Evolutionary conservation across 2,113 vertebrate genomes (phyloP).

Genomic region (Collichthys lucidus): DNA sequence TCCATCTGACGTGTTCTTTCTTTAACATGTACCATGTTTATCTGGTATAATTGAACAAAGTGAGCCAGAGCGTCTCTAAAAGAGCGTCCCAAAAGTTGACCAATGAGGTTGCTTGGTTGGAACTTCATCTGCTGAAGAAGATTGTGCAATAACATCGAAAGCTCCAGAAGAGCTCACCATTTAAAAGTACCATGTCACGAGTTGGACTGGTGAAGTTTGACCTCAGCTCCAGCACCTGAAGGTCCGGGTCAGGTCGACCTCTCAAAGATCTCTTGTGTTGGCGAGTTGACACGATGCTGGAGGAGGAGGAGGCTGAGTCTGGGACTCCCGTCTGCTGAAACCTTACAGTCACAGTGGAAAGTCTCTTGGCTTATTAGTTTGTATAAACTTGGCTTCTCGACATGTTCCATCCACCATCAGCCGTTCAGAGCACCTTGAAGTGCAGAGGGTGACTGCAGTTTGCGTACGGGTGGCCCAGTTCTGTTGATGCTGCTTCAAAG

Average conservation of each 20-base stretch:
- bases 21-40: no score
- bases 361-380: constrained; percentile 14
- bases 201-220: no score
- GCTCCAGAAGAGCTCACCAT: no score
- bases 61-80: no score
- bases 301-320: background rate
- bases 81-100: no score
- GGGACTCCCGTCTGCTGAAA: no score
- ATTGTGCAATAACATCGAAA: no score
- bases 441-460: constrained; percentile 6
- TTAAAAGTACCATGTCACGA: no score
- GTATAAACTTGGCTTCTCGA: constrained; percentile 51
- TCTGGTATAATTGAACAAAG: no score
- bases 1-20: no score
- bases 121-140: no score
- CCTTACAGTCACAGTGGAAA: constrained; percentile 49
- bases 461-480: constrained; percentile 37
- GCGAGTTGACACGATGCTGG: background rate
- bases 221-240: background rate
- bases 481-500: constrained; percentile 11
- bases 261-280: background rate
- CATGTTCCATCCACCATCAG: constrained; percentile 50
- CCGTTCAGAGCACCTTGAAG: constrained; percentile 17
- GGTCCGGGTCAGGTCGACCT: background rate
- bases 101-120: no score